A percentile compares a stretch with the other conserved stretches of the same genome.
Evolutionary conservation across 2,113 vertebrate species (phyloP).

Genomic region (Dascyllus trimaculatus): DNA sequence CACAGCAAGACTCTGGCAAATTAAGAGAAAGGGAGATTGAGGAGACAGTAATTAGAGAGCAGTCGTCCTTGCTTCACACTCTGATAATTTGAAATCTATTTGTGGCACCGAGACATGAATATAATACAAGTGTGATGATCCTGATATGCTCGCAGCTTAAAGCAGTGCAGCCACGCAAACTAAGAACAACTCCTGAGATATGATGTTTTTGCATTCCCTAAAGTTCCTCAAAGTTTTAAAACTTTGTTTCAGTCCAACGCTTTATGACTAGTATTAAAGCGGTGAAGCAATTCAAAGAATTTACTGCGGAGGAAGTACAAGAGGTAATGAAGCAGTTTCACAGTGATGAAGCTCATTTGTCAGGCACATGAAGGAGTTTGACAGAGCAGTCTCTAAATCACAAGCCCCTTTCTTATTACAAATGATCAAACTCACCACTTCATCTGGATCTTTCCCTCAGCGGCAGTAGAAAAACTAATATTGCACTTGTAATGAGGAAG

Average conservation of each 20-base stretch:
- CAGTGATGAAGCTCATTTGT: constrained; percentile 14
- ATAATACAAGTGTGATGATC: constrained; percentile 13
- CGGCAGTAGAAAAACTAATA: constrained; percentile 4
- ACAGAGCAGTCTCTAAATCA: not conserved
- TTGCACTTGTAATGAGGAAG: not conserved
- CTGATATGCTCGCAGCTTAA: not conserved
- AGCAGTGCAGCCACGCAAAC: not conserved
- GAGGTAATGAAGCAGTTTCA: constrained; percentile 3
- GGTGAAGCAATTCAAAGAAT: not conserved
- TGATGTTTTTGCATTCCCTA: not conserved
- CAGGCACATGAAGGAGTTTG: not conserved
- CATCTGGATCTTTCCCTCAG: constrained; percentile 27
- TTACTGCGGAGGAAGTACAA: not conserved
- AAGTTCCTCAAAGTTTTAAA: not conserved
- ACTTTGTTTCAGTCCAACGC: not conserved
- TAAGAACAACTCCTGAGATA: not conserved
- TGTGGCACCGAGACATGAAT: constrained; percentile 37
- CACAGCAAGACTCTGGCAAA: constrained; percentile 21
- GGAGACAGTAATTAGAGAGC: constrained; percentile 52
- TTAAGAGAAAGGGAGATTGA: constrained; percentile 35
- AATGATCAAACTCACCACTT: constrained; percentile 16
- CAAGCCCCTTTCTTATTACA: not conserved
- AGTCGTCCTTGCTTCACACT: constrained; percentile 46
- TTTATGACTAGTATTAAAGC: not conserved
- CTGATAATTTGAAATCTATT: constrained; percentile 63